Evolutionary conservation across 2,797 vertebrate genomes (phyloP).

Genomic region (Leontopithecus rosalia): DNA sequence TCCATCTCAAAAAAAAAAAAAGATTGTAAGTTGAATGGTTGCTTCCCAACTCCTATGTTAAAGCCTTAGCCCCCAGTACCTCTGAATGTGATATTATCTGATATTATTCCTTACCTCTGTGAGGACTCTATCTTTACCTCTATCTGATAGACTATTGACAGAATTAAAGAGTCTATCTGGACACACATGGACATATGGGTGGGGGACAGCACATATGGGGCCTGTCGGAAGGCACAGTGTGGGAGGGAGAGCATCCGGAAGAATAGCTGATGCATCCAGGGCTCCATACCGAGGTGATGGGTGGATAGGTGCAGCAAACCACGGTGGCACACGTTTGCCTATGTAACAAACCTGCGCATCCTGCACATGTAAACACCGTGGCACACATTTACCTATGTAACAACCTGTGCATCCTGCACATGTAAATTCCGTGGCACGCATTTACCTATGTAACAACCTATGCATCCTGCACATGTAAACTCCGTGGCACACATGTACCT

Average conservation of each 20-base stretch:
- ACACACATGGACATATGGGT: background rate
- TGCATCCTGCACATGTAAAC: background rate
- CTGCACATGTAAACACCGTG: background rate
- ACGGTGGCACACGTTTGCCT: background rate
- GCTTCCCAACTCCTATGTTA: fast-evolving
- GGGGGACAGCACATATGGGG: background rate
- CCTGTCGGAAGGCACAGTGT: background rate
- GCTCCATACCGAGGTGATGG: background rate
- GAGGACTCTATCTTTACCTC: no score
- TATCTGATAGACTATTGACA: background rate
- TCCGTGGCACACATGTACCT: background rate
- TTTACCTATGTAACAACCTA: background rate
- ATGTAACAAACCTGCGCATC: background rate
- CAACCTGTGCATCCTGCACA: background rate
- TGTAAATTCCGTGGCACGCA: background rate
- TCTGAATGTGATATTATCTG: background rate
- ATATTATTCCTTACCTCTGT: background rate
- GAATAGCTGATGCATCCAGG: background rate
- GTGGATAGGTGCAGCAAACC: background rate
- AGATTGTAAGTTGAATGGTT: background rate
- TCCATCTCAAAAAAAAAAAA: no score
- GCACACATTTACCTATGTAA: background rate
- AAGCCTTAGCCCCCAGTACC: background rate
- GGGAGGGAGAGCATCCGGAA: background rate
- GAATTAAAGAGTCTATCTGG: background rate